These are phyloP conservation scores for Ranitomeya variabilis DNA, from an alignment of 2,113 vertebrate genomes.

Conservation along the genomic window DNA sequence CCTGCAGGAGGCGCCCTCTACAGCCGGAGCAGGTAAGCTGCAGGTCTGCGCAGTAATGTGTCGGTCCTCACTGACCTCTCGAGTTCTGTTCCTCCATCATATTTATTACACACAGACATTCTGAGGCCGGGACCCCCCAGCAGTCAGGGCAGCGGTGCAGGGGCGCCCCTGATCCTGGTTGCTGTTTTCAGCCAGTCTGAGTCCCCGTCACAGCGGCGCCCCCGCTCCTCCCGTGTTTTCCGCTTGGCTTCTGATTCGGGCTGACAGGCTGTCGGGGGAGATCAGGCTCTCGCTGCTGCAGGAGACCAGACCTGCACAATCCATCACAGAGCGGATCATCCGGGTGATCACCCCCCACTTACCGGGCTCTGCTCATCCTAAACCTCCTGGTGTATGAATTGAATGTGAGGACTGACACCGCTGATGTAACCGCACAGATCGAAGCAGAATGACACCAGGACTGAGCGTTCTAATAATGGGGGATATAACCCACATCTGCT, in stretches of 20 bases:
- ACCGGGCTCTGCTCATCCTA: background rate
- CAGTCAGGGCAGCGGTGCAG: constrained; percentile 15
- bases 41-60: background rate
- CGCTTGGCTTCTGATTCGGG: constrained; percentile 70
- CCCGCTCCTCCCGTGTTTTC: constrained; percentile 77
- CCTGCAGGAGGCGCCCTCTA: constrained; percentile 67
- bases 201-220: constrained; percentile 62
- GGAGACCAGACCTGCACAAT: background rate
- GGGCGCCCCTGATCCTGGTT: background rate
- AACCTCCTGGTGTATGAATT: background rate
- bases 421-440: no score
- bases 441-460: no score
- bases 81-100: background rate
- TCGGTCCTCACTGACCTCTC: background rate
- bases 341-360: background rate
- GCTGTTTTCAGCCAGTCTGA: constrained; percentile 67
- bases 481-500: background rate
- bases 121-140: background rate
- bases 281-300: constrained; percentile 68
- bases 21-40: constrained; percentile 67
- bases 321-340: background rate
- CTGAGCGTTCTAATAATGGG: no score
- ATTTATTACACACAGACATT: background rate
- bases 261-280: constrained; percentile 82
- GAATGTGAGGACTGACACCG: background rate